Percentiles rank a stretch among this genome's conserved stretches.
These are phyloP conservation scores for Etheostoma nigrum DNA, from an alignment of 2,797 vertebrate genomes.

Conservation along the genomic window DNA sequence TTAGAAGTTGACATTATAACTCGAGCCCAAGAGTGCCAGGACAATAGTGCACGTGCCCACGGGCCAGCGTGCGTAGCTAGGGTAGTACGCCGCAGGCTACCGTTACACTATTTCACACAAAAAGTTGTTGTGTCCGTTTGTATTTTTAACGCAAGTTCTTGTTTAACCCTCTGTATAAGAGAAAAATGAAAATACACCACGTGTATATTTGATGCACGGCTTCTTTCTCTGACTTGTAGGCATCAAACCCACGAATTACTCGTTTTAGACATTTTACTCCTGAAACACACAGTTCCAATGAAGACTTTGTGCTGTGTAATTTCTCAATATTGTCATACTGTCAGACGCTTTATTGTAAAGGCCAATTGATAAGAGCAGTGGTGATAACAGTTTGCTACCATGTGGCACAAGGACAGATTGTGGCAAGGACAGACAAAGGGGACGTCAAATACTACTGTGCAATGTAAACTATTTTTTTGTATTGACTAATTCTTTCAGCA, in stretches of 20 bases:
- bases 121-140: not conserved
- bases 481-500: not conserved
- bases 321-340: not conserved
- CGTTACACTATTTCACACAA: no score
- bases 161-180: not conserved
- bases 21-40: conserved; percentile 6
- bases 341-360: conserved; percentile 15
- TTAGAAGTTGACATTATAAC: conserved; percentile 1
- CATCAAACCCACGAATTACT: not conserved
- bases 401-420: conserved; percentile 54
- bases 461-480: not conserved
- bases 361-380: conserved; percentile 51
- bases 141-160: no score
- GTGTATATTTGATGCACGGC: no score
- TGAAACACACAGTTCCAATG: not conserved
- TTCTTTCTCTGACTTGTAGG: no score
- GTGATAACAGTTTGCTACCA: conserved; percentile 53
- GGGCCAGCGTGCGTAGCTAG: conserved; percentile 18
- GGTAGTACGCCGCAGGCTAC: not conserved
- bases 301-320: not conserved
- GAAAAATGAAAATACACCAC: no score
- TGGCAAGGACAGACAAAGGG: conserved; percentile 46
- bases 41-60: conserved; percentile 20
- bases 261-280: not conserved
- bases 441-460: not conserved